These are phyloP conservation scores for Nothocercus nigrocapillus DNA, from an alignment of 2,113 vertebrate species.

Conservation along the genomic window DNA sequence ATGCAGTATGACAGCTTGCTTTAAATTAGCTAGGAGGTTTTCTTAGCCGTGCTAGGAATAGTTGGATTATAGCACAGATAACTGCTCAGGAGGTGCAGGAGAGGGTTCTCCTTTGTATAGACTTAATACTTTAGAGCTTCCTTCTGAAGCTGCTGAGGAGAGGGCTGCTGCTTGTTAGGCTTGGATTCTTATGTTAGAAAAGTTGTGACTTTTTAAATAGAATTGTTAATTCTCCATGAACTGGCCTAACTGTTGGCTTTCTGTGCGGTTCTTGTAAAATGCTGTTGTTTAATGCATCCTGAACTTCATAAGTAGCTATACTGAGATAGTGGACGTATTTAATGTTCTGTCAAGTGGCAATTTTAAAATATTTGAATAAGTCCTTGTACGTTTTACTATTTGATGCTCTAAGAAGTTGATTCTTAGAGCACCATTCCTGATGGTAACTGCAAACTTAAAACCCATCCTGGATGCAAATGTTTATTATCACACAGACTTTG, in stretches of 20 bases:
- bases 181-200: neutral
- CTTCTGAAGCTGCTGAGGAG: neutral
- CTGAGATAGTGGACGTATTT: neutral
- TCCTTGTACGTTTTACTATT: neutral
- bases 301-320: fast-evolving
- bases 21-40: neutral
- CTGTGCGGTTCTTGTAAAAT: neutral
- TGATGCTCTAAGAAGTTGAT: neutral
- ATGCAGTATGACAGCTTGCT: neutral
- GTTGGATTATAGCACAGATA: neutral
- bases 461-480: neutral
- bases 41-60: neutral
- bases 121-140: neutral
- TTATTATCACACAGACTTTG: neutral
- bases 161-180: neutral
- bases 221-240: neutral
- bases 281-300: neutral
- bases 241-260: neutral
- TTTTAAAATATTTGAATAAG: neutral
- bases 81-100: neutral
- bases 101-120: neutral
- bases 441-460: neutral
- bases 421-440: neutral
- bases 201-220: fast-evolving
- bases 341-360: neutral